phyloP scores from a whole-genome alignment of 2,888 invertebrate species.

The Drosophila setosimentum region DNA sequence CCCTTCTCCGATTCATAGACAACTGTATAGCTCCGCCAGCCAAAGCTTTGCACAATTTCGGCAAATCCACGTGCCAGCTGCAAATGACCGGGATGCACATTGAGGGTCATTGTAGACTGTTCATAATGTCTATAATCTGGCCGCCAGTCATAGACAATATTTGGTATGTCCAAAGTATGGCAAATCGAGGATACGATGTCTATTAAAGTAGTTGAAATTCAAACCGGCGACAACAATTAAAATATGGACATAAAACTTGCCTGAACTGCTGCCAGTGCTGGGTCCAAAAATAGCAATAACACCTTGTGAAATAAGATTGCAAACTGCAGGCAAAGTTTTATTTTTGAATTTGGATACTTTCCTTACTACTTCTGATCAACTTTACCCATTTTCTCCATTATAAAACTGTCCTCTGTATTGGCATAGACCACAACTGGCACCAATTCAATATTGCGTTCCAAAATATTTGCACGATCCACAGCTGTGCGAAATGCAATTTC shows the following conservation, averaged over 20 bases:
- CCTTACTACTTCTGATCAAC: neutral
- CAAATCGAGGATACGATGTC: constrained; percentile 87
- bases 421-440: constrained; percentile 81
- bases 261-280: constrained; percentile 85
- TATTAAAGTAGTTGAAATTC: constrained; percentile 30
- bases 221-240: too few relatives aligned
- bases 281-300: constrained; percentile 91
- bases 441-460: constrained; percentile 82
- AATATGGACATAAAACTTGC: constrained; percentile 76
- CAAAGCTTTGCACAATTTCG: constrained; percentile 90
- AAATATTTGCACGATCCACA: constrained; percentile 86
- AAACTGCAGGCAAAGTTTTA: constrained; percentile 86
- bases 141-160: constrained; percentile 88
- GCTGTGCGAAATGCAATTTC: constrained; percentile 88
- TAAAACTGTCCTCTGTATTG: constrained; percentile 83
- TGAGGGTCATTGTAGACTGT: constrained; percentile 87
- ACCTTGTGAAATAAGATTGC: constrained; percentile 88
- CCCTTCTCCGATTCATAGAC: constrained; percentile 94
- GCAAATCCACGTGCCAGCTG: constrained; percentile 90
- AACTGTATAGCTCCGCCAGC: constrained; percentile 93
- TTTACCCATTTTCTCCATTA: constrained; percentile 83
- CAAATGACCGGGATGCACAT: constrained; percentile 89
- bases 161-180: constrained; percentile 88
- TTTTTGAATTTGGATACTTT: too few relatives aligned
- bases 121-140: constrained; percentile 82